Evolutionary conservation across 1,140 invertebrate genomes (phyloP), one percentile per base, ranked within the genome.

Genomic region (Oryzaephilus surinamensis): DNA sequence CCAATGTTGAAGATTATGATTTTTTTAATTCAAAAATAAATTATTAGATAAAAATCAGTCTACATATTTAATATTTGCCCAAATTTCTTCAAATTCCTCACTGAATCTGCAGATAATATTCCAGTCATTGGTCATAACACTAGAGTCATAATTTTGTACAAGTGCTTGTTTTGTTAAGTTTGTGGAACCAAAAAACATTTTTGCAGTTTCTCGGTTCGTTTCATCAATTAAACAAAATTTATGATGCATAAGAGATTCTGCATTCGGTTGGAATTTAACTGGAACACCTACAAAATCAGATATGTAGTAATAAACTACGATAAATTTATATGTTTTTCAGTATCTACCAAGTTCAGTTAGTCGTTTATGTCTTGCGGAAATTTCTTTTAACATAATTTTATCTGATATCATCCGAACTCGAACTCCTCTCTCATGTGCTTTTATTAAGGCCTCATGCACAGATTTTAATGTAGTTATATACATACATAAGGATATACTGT

Each of bases 171-270:
- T 16, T 21, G 55, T 58, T 34, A 55, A 39, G 28, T 58, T 58
- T 8, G 53, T 24, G 18, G 46, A 50, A 6, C 56, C 56, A 32
- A 49, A 49, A 34, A 56, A 53, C 32, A 55, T 38, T 49, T 55
- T 51, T 10, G 42, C 38, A 21, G 8, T 12, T 12, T 33, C 11
- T 21, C 16, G 10, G 31, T 53, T 37, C n/a, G 40, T 42, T 40
- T 51, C 51, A 46, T 58, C 56, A 32, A 53, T 47, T 19, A 56
- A 4, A 43, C 52, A 53, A 38, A 50, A 58, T 32, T 58, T 58
- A 24, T 58, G 54, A 32, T 58, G 56, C 46, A 58, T 48, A 18
- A 51, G 39, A 35, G 34, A 31, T 14, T 48, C 19, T 19, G 13
- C 8, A 16, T 36, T 17, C 10, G 14, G 19, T n/a, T 42, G 45